Evolutionary conservation across 2,113 vertebrate genomes (phyloP).

Genomic region (Verasper variegatus): DNA sequence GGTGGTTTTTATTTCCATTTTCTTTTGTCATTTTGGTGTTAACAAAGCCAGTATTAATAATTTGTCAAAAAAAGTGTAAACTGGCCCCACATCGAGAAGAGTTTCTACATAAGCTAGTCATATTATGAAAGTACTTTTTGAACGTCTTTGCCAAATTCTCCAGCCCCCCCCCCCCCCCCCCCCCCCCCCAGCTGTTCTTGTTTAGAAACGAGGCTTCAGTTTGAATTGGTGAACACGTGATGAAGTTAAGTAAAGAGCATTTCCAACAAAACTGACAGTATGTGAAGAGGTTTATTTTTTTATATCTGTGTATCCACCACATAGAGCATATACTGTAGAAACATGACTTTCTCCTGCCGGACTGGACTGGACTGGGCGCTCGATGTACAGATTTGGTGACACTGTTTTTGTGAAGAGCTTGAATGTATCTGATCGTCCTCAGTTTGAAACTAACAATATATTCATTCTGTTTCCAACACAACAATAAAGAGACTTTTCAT

Average conservation of each 20-base stretch:
- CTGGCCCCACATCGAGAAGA: not conserved
- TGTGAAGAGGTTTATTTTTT: conserved; percentile 49
- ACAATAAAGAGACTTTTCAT: conserved; percentile 62
- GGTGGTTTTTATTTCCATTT: conserved; percentile 11
- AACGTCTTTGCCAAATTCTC: conserved; percentile 31
- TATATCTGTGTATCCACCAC: conserved; percentile 20
- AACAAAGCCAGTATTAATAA: conserved; percentile 24
- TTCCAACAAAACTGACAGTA: conserved; percentile 30
- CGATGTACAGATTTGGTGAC: not conserved
- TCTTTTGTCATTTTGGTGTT: conserved; percentile 20
- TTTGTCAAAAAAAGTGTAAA: conserved; percentile 9
- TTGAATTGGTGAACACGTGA: conserved; percentile 22
- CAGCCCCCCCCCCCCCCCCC: too few relatives aligned
- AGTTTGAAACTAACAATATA: conserved; percentile 25
- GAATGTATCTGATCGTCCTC: conserved; percentile 16
- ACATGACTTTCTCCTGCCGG: not conserved
- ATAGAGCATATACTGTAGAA: not conserved
- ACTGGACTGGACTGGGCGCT: too few relatives aligned
- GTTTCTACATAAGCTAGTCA: not conserved
- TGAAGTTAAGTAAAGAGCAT: conserved; percentile 12
- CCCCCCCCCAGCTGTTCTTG: not conserved
- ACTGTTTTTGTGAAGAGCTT: conserved; percentile 35
- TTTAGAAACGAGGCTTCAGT: not conserved
- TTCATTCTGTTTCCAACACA: conserved; percentile 17
- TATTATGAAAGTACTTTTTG: not conserved